These are phyloP conservation scores for Dendrolimus houi DNA, from an alignment of 2,888 invertebrate genomes.

Conservation along the genomic window DNA sequence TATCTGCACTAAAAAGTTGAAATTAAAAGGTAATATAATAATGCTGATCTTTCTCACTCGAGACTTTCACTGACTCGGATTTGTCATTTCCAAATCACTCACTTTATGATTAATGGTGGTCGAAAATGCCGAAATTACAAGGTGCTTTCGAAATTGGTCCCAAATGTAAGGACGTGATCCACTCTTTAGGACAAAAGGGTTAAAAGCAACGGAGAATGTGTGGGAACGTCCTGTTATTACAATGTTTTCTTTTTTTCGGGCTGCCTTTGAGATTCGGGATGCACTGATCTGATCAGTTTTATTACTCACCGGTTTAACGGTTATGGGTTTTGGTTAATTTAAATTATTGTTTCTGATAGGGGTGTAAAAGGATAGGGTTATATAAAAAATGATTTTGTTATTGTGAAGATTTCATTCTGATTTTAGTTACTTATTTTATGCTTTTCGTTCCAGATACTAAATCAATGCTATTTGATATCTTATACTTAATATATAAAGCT, in stretches of 20 bases:
- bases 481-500: too few species aligned
- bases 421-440: too few species aligned
- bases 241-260: slow-evolving; percentile 24
- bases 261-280: not conserved
- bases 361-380: not conserved
- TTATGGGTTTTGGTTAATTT: slow-evolving; percentile 6
- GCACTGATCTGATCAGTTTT: slow-evolving; percentile 35
- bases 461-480: too few species aligned
- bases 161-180: slow-evolving; percentile 35
- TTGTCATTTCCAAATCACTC: slow-evolving; percentile 53
- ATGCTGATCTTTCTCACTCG: slow-evolving; percentile 6
- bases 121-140: slow-evolving; percentile 62
- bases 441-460: too few species aligned
- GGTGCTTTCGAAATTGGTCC: slow-evolving; percentile 57
- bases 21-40: not conserved
- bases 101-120: slow-evolving; percentile 51
- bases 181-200: slow-evolving; percentile 41
- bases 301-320: slow-evolving; percentile 17
- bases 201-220: slow-evolving; percentile 26
- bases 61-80: slow-evolving; percentile 38
- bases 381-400: not conserved
- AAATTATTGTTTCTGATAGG: slow-evolving; percentile 6
- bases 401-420: too few species aligned
- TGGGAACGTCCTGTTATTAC: slow-evolving; percentile 56
- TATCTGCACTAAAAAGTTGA: not conserved